Evolutionary conservation across 2,113 vertebrate genomes (phyloP).

Genomic region (Monarcha castaneiventris): DNA sequence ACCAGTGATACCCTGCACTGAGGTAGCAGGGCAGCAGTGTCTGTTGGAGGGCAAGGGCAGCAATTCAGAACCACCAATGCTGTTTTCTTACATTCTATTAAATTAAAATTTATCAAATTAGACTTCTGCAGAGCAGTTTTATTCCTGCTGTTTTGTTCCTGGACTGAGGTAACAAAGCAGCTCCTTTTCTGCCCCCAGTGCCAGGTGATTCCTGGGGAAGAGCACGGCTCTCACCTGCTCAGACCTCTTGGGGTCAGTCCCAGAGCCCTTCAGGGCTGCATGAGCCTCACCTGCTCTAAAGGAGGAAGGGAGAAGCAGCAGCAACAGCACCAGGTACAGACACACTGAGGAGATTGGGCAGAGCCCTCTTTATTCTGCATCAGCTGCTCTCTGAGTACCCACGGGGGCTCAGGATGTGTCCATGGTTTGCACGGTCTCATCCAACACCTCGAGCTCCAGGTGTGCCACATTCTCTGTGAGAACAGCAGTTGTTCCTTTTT

Average conservation of each 20-base stretch:
- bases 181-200: background rate
- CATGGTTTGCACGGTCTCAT: slow-evolving; percentile 80
- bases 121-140: background rate
- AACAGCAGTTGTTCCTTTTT: slow-evolving; percentile 77
- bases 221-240: background rate
- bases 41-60: background rate
- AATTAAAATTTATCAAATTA: background rate
- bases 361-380: slow-evolving; percentile 31
- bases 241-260: background rate
- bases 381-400: background rate
- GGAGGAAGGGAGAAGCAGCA: background rate
- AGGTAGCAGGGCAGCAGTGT: background rate
- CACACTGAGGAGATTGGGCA: background rate
- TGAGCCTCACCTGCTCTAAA: rapidly evolving
- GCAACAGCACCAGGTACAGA: background rate
- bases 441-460: slow-evolving; percentile 77
- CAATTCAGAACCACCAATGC: background rate
- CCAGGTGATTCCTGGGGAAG: background rate
- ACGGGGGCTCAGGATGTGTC: slow-evolving; percentile 71
- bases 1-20: background rate
- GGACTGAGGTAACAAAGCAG: background rate
- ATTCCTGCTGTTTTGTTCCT: background rate
- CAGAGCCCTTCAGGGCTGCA: background rate
- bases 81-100: background rate
- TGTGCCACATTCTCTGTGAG: slow-evolving; percentile 70